These are phyloP conservation scores for Campodea augens DNA, from an alignment of 1,140 invertebrate species.

Conservation along the genomic window DNA sequence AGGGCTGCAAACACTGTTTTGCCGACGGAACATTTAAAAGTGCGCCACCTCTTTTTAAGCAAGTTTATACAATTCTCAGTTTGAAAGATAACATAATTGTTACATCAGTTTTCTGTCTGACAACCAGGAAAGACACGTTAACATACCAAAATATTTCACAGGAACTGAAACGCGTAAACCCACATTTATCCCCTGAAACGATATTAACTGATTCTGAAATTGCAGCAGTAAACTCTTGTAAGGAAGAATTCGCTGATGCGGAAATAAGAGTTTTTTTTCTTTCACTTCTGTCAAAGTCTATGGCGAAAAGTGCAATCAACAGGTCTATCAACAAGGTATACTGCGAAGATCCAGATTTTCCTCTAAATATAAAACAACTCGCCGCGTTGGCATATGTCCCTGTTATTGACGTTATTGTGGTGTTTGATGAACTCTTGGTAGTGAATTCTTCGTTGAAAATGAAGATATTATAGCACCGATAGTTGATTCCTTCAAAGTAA, in stretches of 20 bases:
- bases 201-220: slow-evolving; percentile 7
- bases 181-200: background rate
- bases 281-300: slow-evolving; percentile 8
- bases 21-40: slow-evolving; percentile 8
- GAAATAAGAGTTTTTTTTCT: slow-evolving; percentile 5
- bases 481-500: slow-evolving; percentile 7
- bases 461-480: background rate
- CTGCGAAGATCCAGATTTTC: slow-evolving; percentile 4
- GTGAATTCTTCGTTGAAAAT: slow-evolving; percentile 2
- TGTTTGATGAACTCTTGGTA: slow-evolving; percentile 1
- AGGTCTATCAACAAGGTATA: background rate
- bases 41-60: background rate
- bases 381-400: slow-evolving; percentile 6
- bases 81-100: background rate
- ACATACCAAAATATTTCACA: background rate
- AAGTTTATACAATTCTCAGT: slow-evolving; percentile 5
- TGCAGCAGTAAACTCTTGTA: slow-evolving; percentile 1
- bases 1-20: slow-evolving; percentile 5
- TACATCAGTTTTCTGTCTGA: slow-evolving; percentile 1
- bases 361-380: slow-evolving; percentile 3
- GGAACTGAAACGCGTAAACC: background rate
- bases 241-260: background rate
- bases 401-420: background rate
- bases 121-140: background rate
- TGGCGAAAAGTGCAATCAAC: slow-evolving; percentile 5